Conservation (phyloP, 2,888 invertebrate species). For the Drosophila mercatorum region DNA sequence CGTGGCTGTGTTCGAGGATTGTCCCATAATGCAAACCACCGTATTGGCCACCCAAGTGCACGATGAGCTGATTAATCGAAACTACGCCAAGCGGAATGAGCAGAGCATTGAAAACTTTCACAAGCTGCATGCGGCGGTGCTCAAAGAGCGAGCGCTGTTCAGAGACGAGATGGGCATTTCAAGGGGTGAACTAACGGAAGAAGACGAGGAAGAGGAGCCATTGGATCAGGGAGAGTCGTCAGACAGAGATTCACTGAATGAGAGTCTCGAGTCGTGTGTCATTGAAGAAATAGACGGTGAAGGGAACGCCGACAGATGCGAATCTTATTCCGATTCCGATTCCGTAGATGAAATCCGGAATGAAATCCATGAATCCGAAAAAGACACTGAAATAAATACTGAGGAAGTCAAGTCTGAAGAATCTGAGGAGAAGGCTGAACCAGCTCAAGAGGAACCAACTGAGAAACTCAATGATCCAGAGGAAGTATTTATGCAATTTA, state of each 20-base stretch:
- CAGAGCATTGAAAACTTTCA: conserved; percentile 1
- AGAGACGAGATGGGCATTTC: background rate
- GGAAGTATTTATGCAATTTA: background rate
- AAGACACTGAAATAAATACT: background rate
- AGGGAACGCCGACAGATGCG: no score
- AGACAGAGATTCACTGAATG: no score
- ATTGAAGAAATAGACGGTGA: background rate
- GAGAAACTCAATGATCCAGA: background rate
- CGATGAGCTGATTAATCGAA: conserved; percentile 25
- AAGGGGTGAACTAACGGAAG: background rate
- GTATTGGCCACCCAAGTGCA: conserved; percentile 24
- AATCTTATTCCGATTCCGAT: background rate
- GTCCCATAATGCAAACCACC: conserved; percentile 29
- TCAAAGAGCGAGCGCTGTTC: background rate
- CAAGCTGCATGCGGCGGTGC: background rate
- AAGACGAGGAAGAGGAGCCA: background rate
- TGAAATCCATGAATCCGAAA: background rate
- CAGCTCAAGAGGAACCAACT: background rate
- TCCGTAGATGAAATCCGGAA: background rate
- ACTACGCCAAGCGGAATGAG: conserved; percentile 10
- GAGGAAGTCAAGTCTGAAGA: background rate
- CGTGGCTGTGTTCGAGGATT: conserved; percentile 45
- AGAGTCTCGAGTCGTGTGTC: no score
- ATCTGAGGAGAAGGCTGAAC: no score
- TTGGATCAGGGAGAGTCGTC: background rate